These are phyloP conservation scores for Epistrophe eligans DNA, from an alignment of 2,888 invertebrate species.

Conservation along the genomic window DNA sequence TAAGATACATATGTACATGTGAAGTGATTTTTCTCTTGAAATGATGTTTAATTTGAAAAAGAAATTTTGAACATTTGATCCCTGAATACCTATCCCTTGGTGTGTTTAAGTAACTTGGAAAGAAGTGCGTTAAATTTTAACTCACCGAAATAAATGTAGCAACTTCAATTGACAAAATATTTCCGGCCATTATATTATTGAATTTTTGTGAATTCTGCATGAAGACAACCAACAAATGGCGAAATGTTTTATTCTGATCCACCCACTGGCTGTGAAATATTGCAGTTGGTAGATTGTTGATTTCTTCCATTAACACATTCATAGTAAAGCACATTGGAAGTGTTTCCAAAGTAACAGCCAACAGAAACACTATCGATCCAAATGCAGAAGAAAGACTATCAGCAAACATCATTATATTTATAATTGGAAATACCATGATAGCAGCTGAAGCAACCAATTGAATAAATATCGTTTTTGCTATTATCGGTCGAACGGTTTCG, in stretches of 20 bases:
- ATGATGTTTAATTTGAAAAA: no score
- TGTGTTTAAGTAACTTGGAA: no score
- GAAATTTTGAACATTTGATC: no score
- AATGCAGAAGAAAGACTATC: constrained; percentile 71
- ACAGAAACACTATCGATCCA: constrained; percentile 72
- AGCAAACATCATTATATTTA: constrained; percentile 77
- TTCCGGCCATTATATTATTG: constrained; percentile 68
- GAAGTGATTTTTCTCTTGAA: no score
- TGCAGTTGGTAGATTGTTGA: constrained; percentile 74
- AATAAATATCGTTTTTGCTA: constrained; percentile 77
- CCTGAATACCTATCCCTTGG: no score
- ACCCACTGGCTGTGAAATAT: constrained; percentile 77
- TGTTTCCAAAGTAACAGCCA: constrained; percentile 76
- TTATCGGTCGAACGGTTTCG: constrained; percentile 69
- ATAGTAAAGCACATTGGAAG: constrained; percentile 77
- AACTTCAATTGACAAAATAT: constrained; percentile 60
- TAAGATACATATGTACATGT: no score
- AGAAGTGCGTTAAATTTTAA: background rate
- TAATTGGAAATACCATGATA: constrained; percentile 76
- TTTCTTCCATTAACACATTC: constrained; percentile 76
- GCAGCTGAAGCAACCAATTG: constrained; percentile 76
- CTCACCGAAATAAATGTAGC: constrained; percentile 54
- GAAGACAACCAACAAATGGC: constrained; percentile 74
- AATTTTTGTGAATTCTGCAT: constrained; percentile 77
- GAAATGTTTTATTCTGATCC: constrained; percentile 69